These are phyloP conservation scores for Tetramorium parvispinum DNA, from an alignment of 1,140 invertebrate genomes.

Conservation along the genomic window DNA sequence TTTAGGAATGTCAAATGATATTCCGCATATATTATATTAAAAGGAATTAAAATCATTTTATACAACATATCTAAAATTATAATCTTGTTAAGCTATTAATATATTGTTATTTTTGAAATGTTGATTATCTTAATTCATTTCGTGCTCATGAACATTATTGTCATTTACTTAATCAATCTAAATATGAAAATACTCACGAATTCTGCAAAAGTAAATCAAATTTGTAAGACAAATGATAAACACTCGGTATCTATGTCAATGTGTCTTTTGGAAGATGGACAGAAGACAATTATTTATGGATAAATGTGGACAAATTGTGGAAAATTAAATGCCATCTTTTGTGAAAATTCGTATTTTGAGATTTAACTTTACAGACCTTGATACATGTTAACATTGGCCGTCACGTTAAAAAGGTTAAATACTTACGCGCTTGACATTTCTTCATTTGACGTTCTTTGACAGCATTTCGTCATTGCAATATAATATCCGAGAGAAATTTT, in stretches of 20 bases:
- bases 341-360: no score
- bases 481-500: conserved; percentile 24
- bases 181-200: not conserved
- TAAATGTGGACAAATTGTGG: no score
- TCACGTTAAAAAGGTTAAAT: not conserved
- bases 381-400: not conserved
- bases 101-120: conserved; percentile 7
- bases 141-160: not conserved
- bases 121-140: conserved; percentile 4
- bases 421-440: not conserved
- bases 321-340: no score
- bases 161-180: not conserved
- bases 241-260: no score
- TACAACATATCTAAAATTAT: not conserved
- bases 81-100: not conserved
- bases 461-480: not conserved
- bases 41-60: conserved; percentile 8
- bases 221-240: no score
- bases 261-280: no score
- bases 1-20: conserved; percentile 17
- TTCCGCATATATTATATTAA: not conserved
- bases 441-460: not conserved
- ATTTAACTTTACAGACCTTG: no score
- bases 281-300: no score
- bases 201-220: not conserved